These are phyloP conservation scores for Mechanitis mazaeus DNA, from an alignment of 2,888 invertebrate genomes.

Conservation along the genomic window DNA sequence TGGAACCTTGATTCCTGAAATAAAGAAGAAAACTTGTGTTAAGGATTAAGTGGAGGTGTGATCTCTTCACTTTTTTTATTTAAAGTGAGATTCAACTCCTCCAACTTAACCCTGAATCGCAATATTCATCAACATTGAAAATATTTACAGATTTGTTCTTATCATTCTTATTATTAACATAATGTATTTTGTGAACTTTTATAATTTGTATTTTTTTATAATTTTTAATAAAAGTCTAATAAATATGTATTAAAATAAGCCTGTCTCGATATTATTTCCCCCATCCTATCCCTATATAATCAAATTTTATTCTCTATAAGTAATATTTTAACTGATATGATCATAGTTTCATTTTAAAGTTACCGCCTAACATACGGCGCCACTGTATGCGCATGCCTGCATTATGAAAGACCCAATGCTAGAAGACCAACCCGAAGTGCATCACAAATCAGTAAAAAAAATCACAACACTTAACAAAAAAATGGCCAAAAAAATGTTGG, in stretches of 20 bases:
- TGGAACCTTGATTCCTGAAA: constrained; percentile 1
- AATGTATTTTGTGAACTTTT: not conserved
- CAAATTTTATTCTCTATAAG: not conserved
- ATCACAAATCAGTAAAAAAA: constrained; percentile 69
- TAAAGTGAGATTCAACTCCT: constrained; percentile 79
- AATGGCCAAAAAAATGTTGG: constrained; percentile 77
- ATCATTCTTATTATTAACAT: constrained; percentile 14
- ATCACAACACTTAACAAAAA: constrained; percentile 75
- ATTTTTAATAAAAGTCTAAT: not conserved
- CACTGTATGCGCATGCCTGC: constrained; percentile 36
- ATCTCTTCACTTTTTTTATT: constrained; percentile 76
- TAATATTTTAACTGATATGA: not conserved
- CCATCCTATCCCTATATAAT: not conserved
- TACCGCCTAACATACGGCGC: constrained; percentile 25
- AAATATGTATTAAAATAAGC: not conserved
- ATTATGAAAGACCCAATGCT: constrained; percentile 63
- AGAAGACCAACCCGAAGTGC: constrained; percentile 56
- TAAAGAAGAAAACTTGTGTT: constrained; percentile 40
- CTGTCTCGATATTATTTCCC: not conserved
- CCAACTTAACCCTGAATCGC: constrained; percentile 75
- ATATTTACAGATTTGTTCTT: constrained; percentile 7
- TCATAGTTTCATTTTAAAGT: constrained; percentile 5
- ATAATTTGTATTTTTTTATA: not conserved
- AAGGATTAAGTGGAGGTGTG: constrained; percentile 77
- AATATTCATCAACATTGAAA: constrained; percentile 34